These are phyloP conservation scores for Amblyopsis rosae DNA, from an alignment of 2,113 vertebrate species.

Conservation along the genomic window DNA sequence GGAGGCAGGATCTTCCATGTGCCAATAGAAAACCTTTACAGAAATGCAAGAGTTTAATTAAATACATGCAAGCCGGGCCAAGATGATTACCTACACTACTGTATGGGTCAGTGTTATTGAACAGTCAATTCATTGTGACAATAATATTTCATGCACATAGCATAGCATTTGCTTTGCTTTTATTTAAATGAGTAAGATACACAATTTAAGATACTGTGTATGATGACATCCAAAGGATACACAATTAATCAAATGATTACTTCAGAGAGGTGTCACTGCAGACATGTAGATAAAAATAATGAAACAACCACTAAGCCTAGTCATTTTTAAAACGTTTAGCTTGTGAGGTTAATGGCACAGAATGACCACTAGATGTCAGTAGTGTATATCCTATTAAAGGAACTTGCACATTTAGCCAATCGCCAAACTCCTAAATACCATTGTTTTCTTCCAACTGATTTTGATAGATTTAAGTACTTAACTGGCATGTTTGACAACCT, in stretches of 20 bases:
- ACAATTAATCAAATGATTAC: too few species aligned
- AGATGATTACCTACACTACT: neutral
- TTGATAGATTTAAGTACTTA: neutral
- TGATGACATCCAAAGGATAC: too few species aligned
- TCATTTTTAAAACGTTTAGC: too few species aligned
- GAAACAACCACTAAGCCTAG: neutral
- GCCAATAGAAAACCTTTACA: too few species aligned
- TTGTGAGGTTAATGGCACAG: neutral
- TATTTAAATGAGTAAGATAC: too few species aligned
- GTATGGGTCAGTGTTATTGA: neutral
- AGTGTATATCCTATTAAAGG: neutral
- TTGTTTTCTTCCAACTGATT: neutral
- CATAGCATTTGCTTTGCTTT: too few species aligned
- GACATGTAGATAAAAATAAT: neutral
- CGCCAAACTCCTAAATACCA: too few species aligned
- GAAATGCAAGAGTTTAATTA: too few species aligned
- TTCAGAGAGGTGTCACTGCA: neutral
- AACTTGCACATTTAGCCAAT: neutral
- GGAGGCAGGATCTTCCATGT: too few species aligned
- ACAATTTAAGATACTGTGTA: too few species aligned
- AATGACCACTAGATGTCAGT: constrained; percentile 53
- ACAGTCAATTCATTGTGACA: neutral
- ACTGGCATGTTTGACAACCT: neutral
- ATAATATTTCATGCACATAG: too few species aligned
- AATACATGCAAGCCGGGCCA: too few species aligned